Percentiles rank a stretch among this genome's conserved stretches.
Evolutionary conservation across 2,888 invertebrate species (phyloP).

Genomic region (Drosophila birchii): DNA sequence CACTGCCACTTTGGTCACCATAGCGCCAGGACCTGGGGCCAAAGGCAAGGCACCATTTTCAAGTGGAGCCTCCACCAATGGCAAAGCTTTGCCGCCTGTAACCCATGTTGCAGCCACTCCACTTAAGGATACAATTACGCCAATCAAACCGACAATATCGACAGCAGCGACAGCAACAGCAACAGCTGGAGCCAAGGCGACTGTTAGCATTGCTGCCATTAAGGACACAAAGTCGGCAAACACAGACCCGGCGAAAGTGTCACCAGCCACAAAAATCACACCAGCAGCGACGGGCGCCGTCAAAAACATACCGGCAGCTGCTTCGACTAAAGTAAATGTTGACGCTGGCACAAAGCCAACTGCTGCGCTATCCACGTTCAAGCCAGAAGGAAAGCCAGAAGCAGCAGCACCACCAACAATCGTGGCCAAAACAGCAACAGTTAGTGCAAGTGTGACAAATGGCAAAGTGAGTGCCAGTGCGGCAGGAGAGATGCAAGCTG

Average conservation of each 20-base stretch:
- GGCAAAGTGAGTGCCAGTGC: constrained; percentile 16
- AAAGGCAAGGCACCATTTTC: constrained; percentile 11
- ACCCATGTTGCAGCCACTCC: constrained; percentile 1
- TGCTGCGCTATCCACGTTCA: constrained; percentile 18
- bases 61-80: not conserved
- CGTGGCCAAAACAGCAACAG: constrained; percentile 16
- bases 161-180: constrained; percentile 7
- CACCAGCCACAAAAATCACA: constrained; percentile 14
- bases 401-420: constrained; percentile 7
- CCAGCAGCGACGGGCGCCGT: constrained; percentile 21
- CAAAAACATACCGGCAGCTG: constrained; percentile 7
- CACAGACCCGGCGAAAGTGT: constrained; percentile 4
- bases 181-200: constrained; percentile 10
- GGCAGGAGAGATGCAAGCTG: not conserved
- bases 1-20: constrained; percentile 9
- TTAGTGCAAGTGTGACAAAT: constrained; percentile 11
- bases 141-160: constrained; percentile 36
- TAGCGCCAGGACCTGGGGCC: constrained; percentile 6
- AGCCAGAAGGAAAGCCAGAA: constrained; percentile 28
- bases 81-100: not conserved
- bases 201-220: constrained; percentile 2
- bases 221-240: constrained; percentile 14
- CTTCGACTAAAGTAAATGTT: constrained; percentile 28
- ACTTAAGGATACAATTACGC: constrained; percentile 1
- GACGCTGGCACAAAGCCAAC: constrained; percentile 32